Conservation (phyloP, 2,113 vertebrate genomes). For the Bubo blakistoni region DNA sequence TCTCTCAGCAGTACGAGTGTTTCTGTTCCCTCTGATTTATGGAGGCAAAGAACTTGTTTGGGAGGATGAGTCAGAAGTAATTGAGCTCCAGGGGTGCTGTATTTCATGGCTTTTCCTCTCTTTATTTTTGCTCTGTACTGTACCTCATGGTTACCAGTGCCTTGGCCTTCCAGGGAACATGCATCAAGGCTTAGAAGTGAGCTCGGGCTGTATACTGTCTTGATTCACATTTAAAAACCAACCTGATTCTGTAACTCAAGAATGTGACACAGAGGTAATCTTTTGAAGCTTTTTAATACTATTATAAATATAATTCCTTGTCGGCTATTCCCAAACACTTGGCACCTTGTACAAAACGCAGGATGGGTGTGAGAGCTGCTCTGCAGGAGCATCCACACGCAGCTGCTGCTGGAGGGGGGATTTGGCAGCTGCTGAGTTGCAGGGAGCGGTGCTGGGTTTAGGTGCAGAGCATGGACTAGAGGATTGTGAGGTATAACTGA, state of each 20-base stretch:
- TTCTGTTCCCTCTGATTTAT: conserved; percentile 59
- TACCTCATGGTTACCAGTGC: not conserved
- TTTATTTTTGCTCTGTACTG: not conserved
- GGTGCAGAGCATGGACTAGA: not conserved
- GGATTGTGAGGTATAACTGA: not conserved
- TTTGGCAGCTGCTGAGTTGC: not conserved
- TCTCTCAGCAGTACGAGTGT: not conserved
- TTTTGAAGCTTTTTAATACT: not conserved
- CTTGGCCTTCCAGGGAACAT: not conserved
- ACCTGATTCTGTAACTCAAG: not conserved
- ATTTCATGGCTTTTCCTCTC: not conserved
- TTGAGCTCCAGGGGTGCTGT: conserved; percentile 33
- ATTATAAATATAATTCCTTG: not conserved
- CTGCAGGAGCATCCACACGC: not conserved
- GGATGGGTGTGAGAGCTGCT: not conserved
- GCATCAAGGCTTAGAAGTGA: not conserved
- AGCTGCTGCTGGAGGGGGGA: not conserved
- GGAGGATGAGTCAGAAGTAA: conserved; percentile 60
- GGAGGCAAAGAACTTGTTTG: conserved; percentile 37
- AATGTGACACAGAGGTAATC: not conserved
- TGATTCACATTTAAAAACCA: not conserved
- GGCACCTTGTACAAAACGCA: not conserved
- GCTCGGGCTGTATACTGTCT: not conserved
- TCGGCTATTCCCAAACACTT: not conserved
- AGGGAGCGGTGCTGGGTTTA: not conserved